Percentiles rank a stretch among this genome's conserved stretches.
These are phyloP conservation scores for Caenorhabditis sinica DNA, from an alignment of 2,888 invertebrate species.

Conservation along the genomic window DNA sequence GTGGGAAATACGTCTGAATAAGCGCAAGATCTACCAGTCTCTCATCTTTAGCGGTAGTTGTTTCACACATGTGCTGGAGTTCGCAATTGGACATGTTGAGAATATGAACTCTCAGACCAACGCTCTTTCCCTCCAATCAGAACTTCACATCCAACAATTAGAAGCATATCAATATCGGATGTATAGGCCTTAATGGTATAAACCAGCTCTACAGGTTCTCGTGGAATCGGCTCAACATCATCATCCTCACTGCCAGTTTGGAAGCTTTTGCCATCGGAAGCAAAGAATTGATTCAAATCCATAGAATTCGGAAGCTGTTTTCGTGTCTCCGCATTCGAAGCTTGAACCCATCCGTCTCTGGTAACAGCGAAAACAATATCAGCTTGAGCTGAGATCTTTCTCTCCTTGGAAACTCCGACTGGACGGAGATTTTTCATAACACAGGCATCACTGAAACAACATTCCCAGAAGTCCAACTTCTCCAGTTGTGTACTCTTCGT, in stretches of 20 bases:
- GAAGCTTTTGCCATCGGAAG: neutral
- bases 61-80: slow-evolving; percentile 56
- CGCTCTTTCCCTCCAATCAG: slow-evolving; percentile 23
- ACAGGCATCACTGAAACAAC: slow-evolving; percentile 47
- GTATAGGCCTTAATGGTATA: slow-evolving; percentile 56
- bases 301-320: slow-evolving; percentile 40
- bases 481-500: slow-evolving; percentile 57
- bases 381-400: slow-evolving; percentile 13
- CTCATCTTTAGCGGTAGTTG: slow-evolving; percentile 32
- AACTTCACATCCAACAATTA: slow-evolving; percentile 46
- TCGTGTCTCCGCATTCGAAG: slow-evolving; percentile 64
- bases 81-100: slow-evolving; percentile 50
- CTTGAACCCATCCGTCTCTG: slow-evolving; percentile 65
- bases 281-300: slow-evolving; percentile 45
- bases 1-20: slow-evolving; percentile 51
- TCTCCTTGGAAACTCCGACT: neutral
- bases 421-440: slow-evolving; percentile 38
- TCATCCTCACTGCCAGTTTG: neutral
- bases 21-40: slow-evolving; percentile 48
- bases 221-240: neutral
- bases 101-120: slow-evolving; percentile 45
- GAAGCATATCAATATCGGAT: slow-evolving; percentile 45
- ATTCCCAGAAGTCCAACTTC: slow-evolving; percentile 48
- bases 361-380: slow-evolving; percentile 63
- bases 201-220: slow-evolving; percentile 6